Evolutionary conservation across 2,888 invertebrate genomes (phyloP), one percentile per base, ranked within the genome.

Genomic region (Gordius sp.): DNA sequence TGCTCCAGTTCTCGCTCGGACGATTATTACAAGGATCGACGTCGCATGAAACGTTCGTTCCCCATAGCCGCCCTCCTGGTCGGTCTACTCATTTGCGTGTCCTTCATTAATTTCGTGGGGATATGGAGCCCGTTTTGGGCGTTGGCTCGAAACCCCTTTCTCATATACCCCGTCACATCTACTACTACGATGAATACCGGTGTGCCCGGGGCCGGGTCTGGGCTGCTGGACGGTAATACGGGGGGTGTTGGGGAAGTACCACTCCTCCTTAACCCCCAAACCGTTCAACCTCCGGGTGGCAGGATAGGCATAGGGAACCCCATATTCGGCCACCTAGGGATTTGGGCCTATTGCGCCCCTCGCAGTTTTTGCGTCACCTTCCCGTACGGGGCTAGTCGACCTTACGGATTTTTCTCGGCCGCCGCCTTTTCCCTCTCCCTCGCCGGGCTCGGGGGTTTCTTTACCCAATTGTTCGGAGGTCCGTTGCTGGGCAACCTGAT

Each of bases 41-140:
- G 20, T 8, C 4, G 4, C 20, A 47, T 18, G 23, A 8, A 20
- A 13, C 47, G 47, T 23, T 8, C 47, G 4, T 47, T 47, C 23
- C 47, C 47, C 13, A n/a, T 47, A 4, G 47, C 47, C 47, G 47
- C 47, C 13, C 23, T 47, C 8, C 16, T 47, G 16, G 47, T 47
- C n/a, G 47, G 47, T 4, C 20, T 47, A 4, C 13, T 47, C 4
- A 47, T 47, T 47, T 47, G 47, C 47, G 20, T 47, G 4, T 47
- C 47, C 16, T 47, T 47, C 20, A 47, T 47, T 4, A 47, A 47
- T 20, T 47, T 13, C n/a, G 47, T 47, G 4, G 47, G 47, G 4
- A 47, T 47, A 47, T 47, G 47, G 47, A 47, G 47, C 47, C 47
- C 47, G 16, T 47, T 47, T 20, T 47, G 47, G 47, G 16, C 23